Evolutionary conservation across 2,113 vertebrate genomes (phyloP), one percentile per base, ranked within the genome.

Genomic region (Megalops atlanticus): DNA sequence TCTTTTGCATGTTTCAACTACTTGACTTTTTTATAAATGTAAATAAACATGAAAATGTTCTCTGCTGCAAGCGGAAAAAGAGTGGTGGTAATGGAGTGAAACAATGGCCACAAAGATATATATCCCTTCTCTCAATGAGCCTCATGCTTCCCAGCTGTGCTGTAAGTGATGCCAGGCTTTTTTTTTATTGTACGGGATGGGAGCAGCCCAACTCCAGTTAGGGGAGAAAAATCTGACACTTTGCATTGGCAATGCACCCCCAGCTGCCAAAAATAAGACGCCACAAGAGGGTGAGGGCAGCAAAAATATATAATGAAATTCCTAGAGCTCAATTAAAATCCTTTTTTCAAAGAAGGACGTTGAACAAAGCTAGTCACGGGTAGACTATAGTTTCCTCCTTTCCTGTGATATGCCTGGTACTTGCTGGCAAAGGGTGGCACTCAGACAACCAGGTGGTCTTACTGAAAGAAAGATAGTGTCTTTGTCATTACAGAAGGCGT

Each of bases 161-260:
- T 10, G 24, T 27, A 2, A 16, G 74, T 43, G 8, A n/a, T 41
- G 36, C 35, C 38, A 41, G 72, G 40, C 24, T 12, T 43, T 27
- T 49, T 35, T 45, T 24, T 76, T 52, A 77, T 77, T 54, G 33
- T 39, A n/a, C 36, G 33, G 11, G 49, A 64, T 6, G 15, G 71
- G 79, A 43, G 47, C 21, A 83, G 72, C 84, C 84, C 78, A 77
- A 86, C 80, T 87, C 79, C 39, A 16, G 24, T 84, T 85, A 84
- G 75, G 80, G 81, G 47, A 58, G 76, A 31, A 33, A 79, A 72
- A 82, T 45, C 70, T 75, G 81, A 80, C 74, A 54, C 49, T 80
- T n/a, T 69, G 68, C 70, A 74, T 39, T 84, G 82, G 85, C 83
- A 85, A 82, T 81, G 69, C 81, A 74, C 82, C n/a, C 54, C 16